Conservation (phyloP, 2,113 vertebrate genomes). For the Notarius quadriscutis region DNA sequence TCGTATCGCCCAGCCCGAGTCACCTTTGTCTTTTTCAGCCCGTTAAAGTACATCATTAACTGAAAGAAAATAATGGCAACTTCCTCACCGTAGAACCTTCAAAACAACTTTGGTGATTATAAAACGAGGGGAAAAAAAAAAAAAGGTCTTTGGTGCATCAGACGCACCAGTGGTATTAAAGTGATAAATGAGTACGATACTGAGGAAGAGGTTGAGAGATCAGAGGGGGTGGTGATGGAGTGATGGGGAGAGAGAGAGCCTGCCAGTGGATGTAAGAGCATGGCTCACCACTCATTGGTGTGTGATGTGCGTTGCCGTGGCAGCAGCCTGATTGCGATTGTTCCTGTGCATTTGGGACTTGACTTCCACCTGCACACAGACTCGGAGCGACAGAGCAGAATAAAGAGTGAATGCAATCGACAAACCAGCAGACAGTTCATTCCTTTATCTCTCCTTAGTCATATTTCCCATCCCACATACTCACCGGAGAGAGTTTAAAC, state of each 20-base stretch:
- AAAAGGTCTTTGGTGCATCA: background rate
- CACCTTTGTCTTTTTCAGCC: background rate
- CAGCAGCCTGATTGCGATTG: slow-evolving; percentile 46
- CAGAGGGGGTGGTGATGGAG: background rate
- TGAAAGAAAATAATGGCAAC: background rate
- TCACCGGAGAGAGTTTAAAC: slow-evolving; percentile 48
- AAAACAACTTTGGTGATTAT: background rate
- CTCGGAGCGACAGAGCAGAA: slow-evolving; percentile 45
- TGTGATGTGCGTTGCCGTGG: slow-evolving; percentile 43
- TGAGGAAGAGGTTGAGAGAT: background rate
- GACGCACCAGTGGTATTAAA: background rate
- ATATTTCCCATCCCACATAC: slow-evolving; percentile 15
- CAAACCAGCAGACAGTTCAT: slow-evolving; percentile 27
- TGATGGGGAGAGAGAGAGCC: slow-evolving; percentile 16
- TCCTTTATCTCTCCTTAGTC: slow-evolving; percentile 16
- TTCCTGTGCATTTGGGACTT: slow-evolving; percentile 37
- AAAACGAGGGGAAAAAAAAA: background rate
- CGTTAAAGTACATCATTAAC: background rate
- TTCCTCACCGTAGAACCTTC: background rate
- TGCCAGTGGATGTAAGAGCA: slow-evolving; percentile 42
- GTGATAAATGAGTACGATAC: slow-evolving; percentile 21
- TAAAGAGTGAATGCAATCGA: slow-evolving; percentile 20
- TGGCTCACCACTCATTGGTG: background rate
- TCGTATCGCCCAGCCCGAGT: background rate
- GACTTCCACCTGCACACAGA: slow-evolving; percentile 33